phyloP scores from a whole-genome alignment of 2,113 vertebrate species.

The Chiloscyllium plagiosum region DNA sequence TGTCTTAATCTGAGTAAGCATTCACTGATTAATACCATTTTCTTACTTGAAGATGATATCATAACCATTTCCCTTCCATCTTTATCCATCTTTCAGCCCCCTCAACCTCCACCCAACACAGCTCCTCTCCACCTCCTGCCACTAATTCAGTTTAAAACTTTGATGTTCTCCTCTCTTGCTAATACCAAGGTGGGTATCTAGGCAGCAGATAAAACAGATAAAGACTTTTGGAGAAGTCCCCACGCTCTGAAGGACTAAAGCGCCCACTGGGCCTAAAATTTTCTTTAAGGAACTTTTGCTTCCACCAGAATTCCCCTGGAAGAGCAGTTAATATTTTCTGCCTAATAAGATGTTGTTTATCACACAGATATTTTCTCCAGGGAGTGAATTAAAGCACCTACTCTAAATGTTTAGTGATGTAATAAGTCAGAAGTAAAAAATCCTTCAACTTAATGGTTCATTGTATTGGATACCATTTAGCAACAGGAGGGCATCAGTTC shows the following conservation, averaged over 20 bases:
- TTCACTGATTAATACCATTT: neutral
- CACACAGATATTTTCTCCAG: neutral
- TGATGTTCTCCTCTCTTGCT: neutral
- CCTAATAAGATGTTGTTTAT: neutral
- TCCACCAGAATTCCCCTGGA: neutral
- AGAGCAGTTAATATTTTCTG: neutral
- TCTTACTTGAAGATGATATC: neutral
- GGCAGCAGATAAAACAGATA: no score
- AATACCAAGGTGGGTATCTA: neutral
- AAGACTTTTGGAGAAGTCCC: neutral
- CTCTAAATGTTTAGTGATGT: neutral
- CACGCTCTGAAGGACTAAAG: no score
- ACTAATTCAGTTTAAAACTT: neutral
- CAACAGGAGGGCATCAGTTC: neutral
- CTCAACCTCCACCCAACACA: no score
- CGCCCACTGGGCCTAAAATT: no score
- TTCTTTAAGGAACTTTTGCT: neutral
- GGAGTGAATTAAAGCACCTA: neutral
- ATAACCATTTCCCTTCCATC: no score
- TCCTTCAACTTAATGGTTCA: neutral
- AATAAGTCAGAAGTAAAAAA: neutral
- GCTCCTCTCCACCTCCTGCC: no score
- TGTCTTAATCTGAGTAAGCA: no score
- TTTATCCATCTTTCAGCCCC: no score
- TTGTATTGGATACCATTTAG: neutral